phyloP scores from a whole-genome alignment of 2,888 invertebrate genomes.

The Drosophila suboccidentalis region DNA sequence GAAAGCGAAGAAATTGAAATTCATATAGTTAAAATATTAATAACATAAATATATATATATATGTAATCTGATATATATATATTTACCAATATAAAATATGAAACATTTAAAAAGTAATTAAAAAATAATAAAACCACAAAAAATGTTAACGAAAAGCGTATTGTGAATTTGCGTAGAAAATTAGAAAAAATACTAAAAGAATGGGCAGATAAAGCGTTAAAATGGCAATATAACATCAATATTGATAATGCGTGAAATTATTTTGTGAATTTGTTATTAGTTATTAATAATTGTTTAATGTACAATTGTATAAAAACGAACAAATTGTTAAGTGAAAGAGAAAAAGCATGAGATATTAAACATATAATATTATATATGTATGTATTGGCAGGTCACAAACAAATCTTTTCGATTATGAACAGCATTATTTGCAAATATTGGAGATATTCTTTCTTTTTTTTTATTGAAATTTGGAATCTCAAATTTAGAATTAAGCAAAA shows the following conservation, averaged over 20 bases:
- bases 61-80: constrained; percentile 11
- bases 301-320: constrained; percentile 36
- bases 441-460: neutral
- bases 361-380: neutral
- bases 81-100: constrained; percentile 31
- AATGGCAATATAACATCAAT: constrained; percentile 1
- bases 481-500: neutral
- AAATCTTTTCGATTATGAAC: neutral
- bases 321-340: constrained; percentile 2
- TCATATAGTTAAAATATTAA: constrained; percentile 51
- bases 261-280: constrained; percentile 47
- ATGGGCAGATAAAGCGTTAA: constrained; percentile 5
- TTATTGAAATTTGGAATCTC: neutral
- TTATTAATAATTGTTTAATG: constrained; percentile 45
- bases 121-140: constrained; percentile 11
- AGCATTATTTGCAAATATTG: neutral
- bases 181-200: constrained; percentile 24
- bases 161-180: constrained; percentile 71
- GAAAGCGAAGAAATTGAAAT: constrained; percentile 47
- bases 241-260: constrained; percentile 11
- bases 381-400: constrained; percentile 1
- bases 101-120: constrained; percentile 46
- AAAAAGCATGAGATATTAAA: neutral
- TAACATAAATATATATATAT: constrained; percentile 17
- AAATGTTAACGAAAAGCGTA: constrained; percentile 67